Conservation (phyloP, 2,888 invertebrate genomes). For the Ophioninae sp. region DNA sequence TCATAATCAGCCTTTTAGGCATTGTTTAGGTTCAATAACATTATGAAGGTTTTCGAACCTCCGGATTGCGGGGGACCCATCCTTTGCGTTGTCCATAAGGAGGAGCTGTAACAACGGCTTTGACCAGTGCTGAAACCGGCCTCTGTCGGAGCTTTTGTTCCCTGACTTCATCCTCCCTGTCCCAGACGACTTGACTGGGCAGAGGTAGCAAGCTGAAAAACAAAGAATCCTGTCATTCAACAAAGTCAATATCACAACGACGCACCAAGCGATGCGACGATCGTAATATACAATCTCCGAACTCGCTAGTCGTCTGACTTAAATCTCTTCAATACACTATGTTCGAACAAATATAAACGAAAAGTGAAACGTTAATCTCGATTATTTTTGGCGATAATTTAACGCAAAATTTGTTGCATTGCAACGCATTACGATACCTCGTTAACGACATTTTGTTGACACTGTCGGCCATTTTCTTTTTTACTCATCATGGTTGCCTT, state of each 20-base stretch:
- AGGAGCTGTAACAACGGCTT: conserved; percentile 91
- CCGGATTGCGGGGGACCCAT: conserved; percentile 94
- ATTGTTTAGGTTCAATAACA: not conserved
- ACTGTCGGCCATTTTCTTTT: conserved; percentile 46
- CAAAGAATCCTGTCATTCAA: not conserved
- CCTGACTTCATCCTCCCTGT: conserved; percentile 91
- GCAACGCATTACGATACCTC: conserved; percentile 50
- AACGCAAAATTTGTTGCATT: not conserved
- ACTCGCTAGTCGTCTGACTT: not conserved
- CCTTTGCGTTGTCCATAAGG: conserved; percentile 97
- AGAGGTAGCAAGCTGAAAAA: conserved; percentile 90
- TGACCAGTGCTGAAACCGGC: conserved; percentile 85
- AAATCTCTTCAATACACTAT: not conserved
- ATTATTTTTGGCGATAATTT: not conserved
- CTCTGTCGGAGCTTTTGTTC: conserved; percentile 82
- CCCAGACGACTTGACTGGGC: conserved; percentile 93
- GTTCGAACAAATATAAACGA: not conserved
- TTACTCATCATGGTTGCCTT: conserved; percentile 1
- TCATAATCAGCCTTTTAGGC: too few relatives aligned
- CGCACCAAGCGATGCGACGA: not conserved
- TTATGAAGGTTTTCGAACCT: conserved; percentile 77
- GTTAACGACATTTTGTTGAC: conserved; percentile 67
- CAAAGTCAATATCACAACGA: not conserved
- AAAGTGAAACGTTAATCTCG: not conserved
- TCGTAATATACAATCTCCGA: not conserved